Percentiles rank a stretch among this genome's conserved stretches.
These are phyloP conservation scores for Coelopa frigida DNA, from an alignment of 1,140 invertebrate species.

Conservation along the genomic window DNA sequence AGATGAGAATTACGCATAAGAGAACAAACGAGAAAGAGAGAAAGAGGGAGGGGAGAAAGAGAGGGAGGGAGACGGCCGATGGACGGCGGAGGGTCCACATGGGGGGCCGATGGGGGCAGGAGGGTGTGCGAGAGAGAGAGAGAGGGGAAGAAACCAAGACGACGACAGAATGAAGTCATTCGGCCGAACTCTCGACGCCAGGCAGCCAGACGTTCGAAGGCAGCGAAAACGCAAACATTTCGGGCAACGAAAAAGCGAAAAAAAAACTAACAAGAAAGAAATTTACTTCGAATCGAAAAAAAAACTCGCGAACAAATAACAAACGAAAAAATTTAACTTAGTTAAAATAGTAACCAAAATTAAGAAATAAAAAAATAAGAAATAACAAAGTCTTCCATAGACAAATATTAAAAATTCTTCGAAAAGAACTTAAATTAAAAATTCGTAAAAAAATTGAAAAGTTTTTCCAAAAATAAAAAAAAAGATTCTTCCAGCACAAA, in stretches of 20 bases:
- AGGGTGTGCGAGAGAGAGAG: too few relatives aligned
- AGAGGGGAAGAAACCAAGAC: too few relatives aligned
- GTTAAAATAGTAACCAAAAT: conserved; percentile 3
- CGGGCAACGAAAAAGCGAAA: conserved; percentile 18
- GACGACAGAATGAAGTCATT: too few relatives aligned
- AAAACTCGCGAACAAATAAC: not conserved
- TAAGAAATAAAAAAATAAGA: conserved; percentile 8
- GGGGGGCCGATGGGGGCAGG: too few relatives aligned
- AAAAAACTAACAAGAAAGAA: conserved; percentile 18
- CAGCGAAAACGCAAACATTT: conserved; percentile 36
- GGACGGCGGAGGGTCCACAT: too few relatives aligned
- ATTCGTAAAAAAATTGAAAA: not conserved
- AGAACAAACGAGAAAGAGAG: too few relatives aligned
- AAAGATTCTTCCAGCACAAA: too few relatives aligned
- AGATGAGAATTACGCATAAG: too few relatives aligned
- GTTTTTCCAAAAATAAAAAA: not conserved
- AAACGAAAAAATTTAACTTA: conserved; percentile 4
- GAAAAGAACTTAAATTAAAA: not conserved
- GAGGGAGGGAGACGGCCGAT: too few relatives aligned
- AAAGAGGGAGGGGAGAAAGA: too few relatives aligned
- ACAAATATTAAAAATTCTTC: conserved; percentile 1
- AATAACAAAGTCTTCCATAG: too few relatives aligned
- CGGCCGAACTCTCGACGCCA: too few relatives aligned
- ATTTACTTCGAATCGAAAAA: conserved; percentile 1
- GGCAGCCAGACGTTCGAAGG: conserved; percentile 35